Percentiles rank a stretch among this genome's conserved stretches.
Evolutionary conservation across 2,113 vertebrate species (phyloP).

Genomic region (Pavo muticus): DNA sequence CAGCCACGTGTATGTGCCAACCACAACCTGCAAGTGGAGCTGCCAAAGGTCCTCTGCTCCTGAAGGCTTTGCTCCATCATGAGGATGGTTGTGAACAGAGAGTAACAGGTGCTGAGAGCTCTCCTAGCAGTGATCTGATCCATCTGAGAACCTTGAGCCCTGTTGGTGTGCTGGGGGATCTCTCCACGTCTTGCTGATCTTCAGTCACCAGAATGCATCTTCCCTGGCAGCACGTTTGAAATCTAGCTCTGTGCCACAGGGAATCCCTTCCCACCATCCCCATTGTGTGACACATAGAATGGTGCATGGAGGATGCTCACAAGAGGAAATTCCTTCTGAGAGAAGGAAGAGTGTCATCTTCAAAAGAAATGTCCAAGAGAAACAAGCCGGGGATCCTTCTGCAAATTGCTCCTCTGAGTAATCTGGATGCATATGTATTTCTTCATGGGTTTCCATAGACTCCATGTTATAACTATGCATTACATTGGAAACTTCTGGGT

Average conservation of each 20-base stretch:
- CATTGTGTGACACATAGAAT: rapidly evolving
- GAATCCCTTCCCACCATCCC: not conserved
- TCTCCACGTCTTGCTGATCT: not conserved
- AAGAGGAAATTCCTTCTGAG: not conserved
- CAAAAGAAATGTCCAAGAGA: not conserved
- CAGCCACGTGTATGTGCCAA: not conserved
- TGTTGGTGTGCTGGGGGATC: not conserved
- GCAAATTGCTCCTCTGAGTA: not conserved
- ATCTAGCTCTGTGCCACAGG: not conserved
- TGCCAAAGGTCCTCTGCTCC: not conserved
- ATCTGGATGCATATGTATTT: not conserved
- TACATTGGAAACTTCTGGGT: not conserved
- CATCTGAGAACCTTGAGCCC: not conserved
- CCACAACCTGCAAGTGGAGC: not conserved
- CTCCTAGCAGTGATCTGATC: not conserved
- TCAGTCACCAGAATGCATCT: not conserved
- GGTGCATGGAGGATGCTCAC: not conserved
- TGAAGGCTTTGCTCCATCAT: not conserved
- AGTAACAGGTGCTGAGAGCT: not conserved
- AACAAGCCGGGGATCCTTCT: not conserved
- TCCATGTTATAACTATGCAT: not conserved
- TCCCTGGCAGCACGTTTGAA: not conserved
- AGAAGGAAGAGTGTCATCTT: not conserved
- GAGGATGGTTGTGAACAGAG: not conserved
- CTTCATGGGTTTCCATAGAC: not conserved